Conservation (phyloP, 2,888 invertebrate species). For the Altica lythri region DNA sequence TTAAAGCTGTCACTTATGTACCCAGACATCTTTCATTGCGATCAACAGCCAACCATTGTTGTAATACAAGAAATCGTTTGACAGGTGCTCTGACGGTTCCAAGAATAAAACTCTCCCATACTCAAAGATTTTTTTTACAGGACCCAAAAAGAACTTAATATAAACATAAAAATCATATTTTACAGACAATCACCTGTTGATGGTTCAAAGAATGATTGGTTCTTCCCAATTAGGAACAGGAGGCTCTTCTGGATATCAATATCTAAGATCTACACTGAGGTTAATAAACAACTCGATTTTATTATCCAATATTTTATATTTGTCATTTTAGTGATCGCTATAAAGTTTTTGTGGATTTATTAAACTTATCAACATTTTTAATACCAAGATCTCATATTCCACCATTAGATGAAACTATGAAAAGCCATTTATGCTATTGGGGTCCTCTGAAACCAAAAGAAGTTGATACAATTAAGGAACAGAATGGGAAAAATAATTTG, state of each 20-base stretch:
- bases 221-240: constrained; percentile 95
- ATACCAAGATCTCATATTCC: constrained; percentile 92
- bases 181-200: constrained; percentile 95
- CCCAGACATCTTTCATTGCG: too few relatives aligned
- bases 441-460: constrained; percentile 44
- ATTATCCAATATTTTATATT: too few relatives aligned
- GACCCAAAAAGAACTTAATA: too few relatives aligned
- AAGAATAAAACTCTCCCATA: too few relatives aligned
- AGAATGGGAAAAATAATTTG: constrained; percentile 14
- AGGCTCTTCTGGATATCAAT: constrained; percentile 98
- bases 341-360: constrained; percentile 96
- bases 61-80: too few relatives aligned
- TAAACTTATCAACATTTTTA: constrained; percentile 95
- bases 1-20: too few relatives aligned
- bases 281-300: too few relatives aligned
- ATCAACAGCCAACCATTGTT: too few relatives aligned
- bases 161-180: too few relatives aligned
- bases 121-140: too few relatives aligned
- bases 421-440: constrained; percentile 70
- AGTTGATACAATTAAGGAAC: background rate
- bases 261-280: constrained; percentile 95
- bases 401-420: constrained; percentile 82
- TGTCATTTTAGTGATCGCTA: constrained; percentile 97
- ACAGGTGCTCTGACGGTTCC: too few relatives aligned
- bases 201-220: constrained; percentile 99